Evolutionary conservation across 2,888 invertebrate species (phyloP), one percentile per base, ranked within the genome.

Genomic region (Phymatocera aterrima): DNA sequence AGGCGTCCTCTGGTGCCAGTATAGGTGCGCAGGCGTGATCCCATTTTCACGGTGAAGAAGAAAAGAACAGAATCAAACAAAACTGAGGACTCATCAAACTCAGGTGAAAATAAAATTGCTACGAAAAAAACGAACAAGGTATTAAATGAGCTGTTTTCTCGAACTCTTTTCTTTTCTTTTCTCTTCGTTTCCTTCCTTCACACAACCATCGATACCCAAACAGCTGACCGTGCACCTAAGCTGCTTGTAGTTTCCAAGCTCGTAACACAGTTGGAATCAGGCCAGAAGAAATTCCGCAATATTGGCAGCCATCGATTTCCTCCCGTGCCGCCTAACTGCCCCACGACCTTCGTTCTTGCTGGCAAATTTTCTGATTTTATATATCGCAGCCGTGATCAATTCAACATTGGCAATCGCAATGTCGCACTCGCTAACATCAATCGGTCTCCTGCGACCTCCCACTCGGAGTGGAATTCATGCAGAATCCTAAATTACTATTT

Each of bases 251-350:
- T 43, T 72, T 72, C 48, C 5, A 34, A 10, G 48, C 70, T 72
- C 48, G 70, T 72, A 72, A 72, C 70, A 72, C 70, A 72, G 70
- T 72, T 72, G 70, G 70, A 72, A 24, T 43, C 18, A 1, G 18
- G 70, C 70, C 70, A 72, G 70, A 72, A 72, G 28, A 51, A 51
- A 72, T 72, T 72, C 70, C 70, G 51, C 34, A 51, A 72, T 72
- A 48, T 72, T 68, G 68, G 68, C 68, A 68, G 68, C 43, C 43
- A 68, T 68, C 68, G 68, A 68, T 68, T 24, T 31, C 51, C 70
- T 18, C 5, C 18, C 18, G 8, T 21, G 34, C 1, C 48, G 48
- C 18, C 70, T 72, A 72, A 72, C 70, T 72, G 70, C 51, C 70
- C 31, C 70, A 18, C 31, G 70, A 72, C 70, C 70, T 51, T 72